Conservation (phyloP, 2,888 invertebrate genomes). For the Hyles lineata region DNA sequence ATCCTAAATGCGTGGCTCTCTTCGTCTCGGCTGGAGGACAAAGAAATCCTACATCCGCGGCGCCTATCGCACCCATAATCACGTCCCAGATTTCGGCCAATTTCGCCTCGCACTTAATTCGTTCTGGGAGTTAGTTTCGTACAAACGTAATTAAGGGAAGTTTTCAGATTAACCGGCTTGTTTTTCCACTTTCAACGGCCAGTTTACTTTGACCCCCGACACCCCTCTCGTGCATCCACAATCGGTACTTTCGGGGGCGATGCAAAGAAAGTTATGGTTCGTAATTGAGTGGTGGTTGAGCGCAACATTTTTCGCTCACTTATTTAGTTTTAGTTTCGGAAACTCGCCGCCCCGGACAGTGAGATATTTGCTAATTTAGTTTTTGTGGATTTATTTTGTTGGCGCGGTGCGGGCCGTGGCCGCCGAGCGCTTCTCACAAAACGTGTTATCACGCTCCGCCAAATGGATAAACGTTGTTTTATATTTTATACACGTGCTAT, state of each 20-base stretch:
- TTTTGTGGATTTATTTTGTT: conserved; percentile 78
- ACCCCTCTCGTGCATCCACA: conserved; percentile 33
- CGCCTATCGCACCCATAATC: conserved; percentile 53
- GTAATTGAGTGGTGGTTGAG: conserved; percentile 53
- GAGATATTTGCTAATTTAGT: conserved; percentile 81
- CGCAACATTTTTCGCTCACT: conserved; percentile 77
- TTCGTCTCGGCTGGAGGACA: background rate
- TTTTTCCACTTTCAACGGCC: conserved; percentile 73
- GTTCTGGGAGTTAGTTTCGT: conserved; percentile 79
- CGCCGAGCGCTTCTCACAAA: conserved; percentile 6
- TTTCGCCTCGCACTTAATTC: conserved; percentile 74
- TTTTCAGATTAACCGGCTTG: conserved; percentile 80
- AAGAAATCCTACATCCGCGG: background rate
- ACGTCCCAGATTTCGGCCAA: conserved; percentile 68
- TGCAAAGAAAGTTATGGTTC: conserved; percentile 46
- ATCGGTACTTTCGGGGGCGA: conserved; percentile 34
- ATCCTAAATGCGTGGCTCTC: background rate
- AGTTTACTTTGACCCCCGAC: conserved; percentile 47
- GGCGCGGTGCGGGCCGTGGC: conserved; percentile 41
- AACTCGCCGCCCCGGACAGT: conserved; percentile 72
- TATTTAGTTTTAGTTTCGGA: conserved; percentile 78
- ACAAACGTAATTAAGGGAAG: conserved; percentile 80
- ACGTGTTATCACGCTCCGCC: conserved; percentile 6
- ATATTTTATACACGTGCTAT: background rate
- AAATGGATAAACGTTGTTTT: conserved; percentile 12